Evolutionary conservation across 2,113 vertebrate genomes (phyloP).

Genomic region (Odontesthes bonariensis): DNA sequence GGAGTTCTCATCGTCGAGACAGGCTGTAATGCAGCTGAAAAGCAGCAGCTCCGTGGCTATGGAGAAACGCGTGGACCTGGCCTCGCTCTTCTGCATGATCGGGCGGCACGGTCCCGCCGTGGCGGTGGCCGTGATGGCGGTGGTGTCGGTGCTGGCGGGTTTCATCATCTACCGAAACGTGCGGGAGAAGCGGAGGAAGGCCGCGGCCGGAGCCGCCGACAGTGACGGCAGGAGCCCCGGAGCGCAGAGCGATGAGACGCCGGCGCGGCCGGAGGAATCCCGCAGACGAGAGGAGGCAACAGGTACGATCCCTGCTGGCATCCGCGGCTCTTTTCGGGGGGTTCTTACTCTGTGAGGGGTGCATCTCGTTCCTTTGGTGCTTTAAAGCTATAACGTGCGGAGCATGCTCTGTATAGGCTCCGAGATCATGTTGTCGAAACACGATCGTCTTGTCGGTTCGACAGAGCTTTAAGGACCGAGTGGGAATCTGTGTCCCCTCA

Average conservation of each 20-base stretch:
- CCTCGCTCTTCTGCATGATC: slow-evolving; percentile 75
- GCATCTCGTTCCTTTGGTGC: too few relatives aligned
- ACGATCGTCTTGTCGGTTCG: too few relatives aligned
- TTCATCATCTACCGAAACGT: slow-evolving; percentile 76
- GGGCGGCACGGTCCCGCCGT: slow-evolving; percentile 73
- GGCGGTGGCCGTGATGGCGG: slow-evolving; percentile 63
- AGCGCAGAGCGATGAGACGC: slow-evolving; percentile 13
- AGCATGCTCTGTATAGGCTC: too few relatives aligned
- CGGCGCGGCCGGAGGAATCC: background rate
- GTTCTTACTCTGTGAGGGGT: too few relatives aligned
- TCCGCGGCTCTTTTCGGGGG: too few relatives aligned
- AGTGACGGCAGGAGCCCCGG: background rate
- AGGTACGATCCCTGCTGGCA: slow-evolving; percentile 54
- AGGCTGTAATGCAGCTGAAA: slow-evolving; percentile 34
- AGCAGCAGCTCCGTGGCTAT: slow-evolving; percentile 51
- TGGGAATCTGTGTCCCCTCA: too few relatives aligned
- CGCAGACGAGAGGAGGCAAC: slow-evolving; percentile 48
- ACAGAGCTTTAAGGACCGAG: too few relatives aligned
- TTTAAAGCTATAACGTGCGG: too few relatives aligned
- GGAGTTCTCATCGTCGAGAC: background rate
- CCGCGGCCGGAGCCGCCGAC: slow-evolving; percentile 25
- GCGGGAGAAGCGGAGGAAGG: slow-evolving; percentile 68
- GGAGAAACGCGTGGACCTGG: slow-evolving; percentile 70
- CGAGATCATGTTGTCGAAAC: too few relatives aligned
- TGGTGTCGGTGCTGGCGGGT: slow-evolving; percentile 70